These are phyloP conservation scores for Tinamus guttatus DNA, from an alignment of 2,113 vertebrate genomes.

Conservation along the genomic window DNA sequence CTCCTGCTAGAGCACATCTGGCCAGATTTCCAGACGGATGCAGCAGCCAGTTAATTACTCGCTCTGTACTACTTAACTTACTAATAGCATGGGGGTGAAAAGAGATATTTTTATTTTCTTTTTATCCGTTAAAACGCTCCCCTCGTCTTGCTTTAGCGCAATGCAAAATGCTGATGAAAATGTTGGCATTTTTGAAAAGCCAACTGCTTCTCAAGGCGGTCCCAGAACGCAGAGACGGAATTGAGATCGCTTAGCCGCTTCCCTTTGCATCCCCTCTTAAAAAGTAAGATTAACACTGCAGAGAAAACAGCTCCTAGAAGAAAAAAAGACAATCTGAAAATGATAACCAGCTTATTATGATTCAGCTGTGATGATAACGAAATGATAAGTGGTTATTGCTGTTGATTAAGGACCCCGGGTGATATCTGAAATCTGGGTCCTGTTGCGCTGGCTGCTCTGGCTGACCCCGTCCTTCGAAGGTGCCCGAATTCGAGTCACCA, in stretches of 20 bases:
- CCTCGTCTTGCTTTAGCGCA: neutral
- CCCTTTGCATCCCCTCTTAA: neutral
- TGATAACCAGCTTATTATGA: neutral
- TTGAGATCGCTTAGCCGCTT: neutral
- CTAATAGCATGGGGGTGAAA: neutral
- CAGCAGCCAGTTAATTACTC: constrained; percentile 52
- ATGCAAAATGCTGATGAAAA: neutral
- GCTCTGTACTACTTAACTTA: constrained; percentile 44
- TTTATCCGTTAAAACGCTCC: constrained; percentile 25
- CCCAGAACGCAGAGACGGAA: neutral
- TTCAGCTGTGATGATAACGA: neutral
- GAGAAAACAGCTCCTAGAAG: neutral
- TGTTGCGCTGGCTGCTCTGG: neutral
- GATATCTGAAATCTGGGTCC: neutral
- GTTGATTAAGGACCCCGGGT: neutral
- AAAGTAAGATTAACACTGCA: neutral
- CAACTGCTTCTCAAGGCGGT: neutral
- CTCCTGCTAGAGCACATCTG: constrained; percentile 44
- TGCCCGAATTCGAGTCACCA: neutral
- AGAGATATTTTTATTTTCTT: constrained; percentile 56
- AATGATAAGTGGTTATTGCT: neutral
- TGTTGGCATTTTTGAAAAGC: neutral
- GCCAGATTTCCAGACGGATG: constrained; percentile 31
- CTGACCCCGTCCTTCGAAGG: neutral
- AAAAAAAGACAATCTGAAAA: neutral